Evolutionary conservation across 2,797 vertebrate species (phyloP).

Genomic region (Rhinella marina): DNA sequence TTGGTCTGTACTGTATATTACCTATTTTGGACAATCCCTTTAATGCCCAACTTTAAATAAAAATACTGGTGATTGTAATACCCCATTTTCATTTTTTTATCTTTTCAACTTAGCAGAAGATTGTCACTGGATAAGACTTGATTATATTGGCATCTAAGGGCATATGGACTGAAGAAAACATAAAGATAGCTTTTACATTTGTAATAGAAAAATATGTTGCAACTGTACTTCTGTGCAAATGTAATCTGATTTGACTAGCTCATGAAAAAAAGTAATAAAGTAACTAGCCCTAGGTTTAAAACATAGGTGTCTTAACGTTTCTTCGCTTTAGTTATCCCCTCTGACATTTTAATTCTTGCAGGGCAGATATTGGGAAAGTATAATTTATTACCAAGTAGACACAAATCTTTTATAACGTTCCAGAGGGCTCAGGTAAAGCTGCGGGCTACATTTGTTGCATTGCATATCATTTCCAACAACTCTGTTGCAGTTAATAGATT

Average conservation of each 20-base stretch:
- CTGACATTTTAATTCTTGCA: slow-evolving; percentile 56
- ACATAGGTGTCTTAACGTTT: slow-evolving; percentile 33
- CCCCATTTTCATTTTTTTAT: not conserved
- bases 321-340: slow-evolving; percentile 47
- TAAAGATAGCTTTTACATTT: not conserved
- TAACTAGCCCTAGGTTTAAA: slow-evolving; percentile 44
- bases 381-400: slow-evolving; percentile 56
- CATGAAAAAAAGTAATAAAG: slow-evolving; percentile 45
- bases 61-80: not conserved
- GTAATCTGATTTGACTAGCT: slow-evolving; percentile 40
- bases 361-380: slow-evolving; percentile 33
- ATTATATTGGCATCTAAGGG: not conserved
- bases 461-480: slow-evolving; percentile 48
- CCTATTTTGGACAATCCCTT: not conserved
- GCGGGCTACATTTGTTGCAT: slow-evolving; percentile 53
- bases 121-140: not conserved
- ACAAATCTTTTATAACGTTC: slow-evolving; percentile 60
- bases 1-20: no score
- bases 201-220: not conserved
- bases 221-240: not conserved
- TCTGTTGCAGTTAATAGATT: slow-evolving; percentile 49
- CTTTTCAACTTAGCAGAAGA: not conserved
- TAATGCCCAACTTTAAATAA: not conserved
- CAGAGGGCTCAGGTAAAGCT: slow-evolving; percentile 43
- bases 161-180: not conserved